Evolutionary conservation across 2,797 vertebrate species (phyloP).

Genomic region (Garrulus glandarius): DNA sequence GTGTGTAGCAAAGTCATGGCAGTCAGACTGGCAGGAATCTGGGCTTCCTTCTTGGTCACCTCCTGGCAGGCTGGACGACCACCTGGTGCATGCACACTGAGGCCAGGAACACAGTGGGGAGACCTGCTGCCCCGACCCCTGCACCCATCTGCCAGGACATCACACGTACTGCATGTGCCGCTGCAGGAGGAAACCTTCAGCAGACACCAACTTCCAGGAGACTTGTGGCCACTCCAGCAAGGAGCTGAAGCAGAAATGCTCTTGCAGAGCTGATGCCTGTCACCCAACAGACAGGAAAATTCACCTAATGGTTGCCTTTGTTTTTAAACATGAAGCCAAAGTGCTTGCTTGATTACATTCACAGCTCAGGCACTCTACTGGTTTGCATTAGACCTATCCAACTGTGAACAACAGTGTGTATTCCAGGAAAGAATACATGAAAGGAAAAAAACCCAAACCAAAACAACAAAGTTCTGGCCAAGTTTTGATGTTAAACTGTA

Average conservation of each 20-base stretch:
- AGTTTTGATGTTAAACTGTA: neutral
- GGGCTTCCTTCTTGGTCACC: neutral
- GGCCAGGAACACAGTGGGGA: neutral
- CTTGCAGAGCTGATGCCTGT: neutral
- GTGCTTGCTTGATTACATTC: neutral
- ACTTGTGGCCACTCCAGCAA: rapidly evolving
- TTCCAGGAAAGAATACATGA: neutral
- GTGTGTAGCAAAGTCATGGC: rapidly evolving
- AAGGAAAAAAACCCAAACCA: neutral
- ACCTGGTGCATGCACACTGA: rapidly evolving
- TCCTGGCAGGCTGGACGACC: neutral
- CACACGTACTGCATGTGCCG: rapidly evolving
- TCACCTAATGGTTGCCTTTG: neutral
- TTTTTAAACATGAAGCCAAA: neutral
- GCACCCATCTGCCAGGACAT: rapidly evolving
- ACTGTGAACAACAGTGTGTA: neutral
- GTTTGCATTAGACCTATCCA: neutral
- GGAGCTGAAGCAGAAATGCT: neutral
- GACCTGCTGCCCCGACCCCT: neutral
- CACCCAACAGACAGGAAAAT: neutral
- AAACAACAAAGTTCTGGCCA: neutral
- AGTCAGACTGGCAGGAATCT: neutral
- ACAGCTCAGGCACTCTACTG: neutral
- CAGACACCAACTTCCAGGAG: neutral
- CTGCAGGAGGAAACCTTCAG: neutral